Base-by-base conservation (phyloP, 2,113 vertebrate species). In the Chaenogobius annularis region DNA sequence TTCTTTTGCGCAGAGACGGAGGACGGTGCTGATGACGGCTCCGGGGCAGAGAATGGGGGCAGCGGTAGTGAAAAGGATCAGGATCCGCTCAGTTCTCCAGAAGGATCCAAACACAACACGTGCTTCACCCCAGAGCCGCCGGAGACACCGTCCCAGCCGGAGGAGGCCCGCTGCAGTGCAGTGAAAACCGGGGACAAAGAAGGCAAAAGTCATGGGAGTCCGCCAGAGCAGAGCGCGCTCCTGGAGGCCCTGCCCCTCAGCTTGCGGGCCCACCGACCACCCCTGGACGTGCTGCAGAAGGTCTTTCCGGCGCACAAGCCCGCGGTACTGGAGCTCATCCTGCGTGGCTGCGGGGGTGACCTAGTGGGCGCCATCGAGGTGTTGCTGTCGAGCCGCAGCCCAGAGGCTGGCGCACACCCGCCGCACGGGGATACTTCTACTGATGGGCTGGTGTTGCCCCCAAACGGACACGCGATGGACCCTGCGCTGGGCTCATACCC, bases 281-380 rank as follows among this genome's bases (percentile, higher is more conserved):
- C 98, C 0, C 92, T 99, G 22, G 98, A 99, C 62, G 97, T 99
- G 61, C 86, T 99, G 59, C 97, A 96, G 87, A 98, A 97, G 85
- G 98, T 99, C 74, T 99, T 99, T 83, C 98, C 98, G 10, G 90
- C 89, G 47, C 98, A 99, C 89, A 99, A 99, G 89, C 96, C 97
- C 0, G 80, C 97, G 0, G 97, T 99, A 1, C 93, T 99, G n/a
- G 98, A 99, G 87, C 80, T 99, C 71, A 98, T 99, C 83, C 92
- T 99, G 58, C 92, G 96, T 72, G 98, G 98, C 14, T 99, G 97
- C 0, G 96, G 97, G 0, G 97, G 97, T 14, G 97, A 99, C 78
- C 92, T 99, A 82, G 98, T 99, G 73, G 93, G 97, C 11, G 97
- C 98, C 11, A 97, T 99, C 31, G 98, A 99, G 83, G 95, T 98